These are phyloP conservation scores for Morus bassanus DNA, from an alignment of 2,797 vertebrate species.

Conservation along the genomic window DNA sequence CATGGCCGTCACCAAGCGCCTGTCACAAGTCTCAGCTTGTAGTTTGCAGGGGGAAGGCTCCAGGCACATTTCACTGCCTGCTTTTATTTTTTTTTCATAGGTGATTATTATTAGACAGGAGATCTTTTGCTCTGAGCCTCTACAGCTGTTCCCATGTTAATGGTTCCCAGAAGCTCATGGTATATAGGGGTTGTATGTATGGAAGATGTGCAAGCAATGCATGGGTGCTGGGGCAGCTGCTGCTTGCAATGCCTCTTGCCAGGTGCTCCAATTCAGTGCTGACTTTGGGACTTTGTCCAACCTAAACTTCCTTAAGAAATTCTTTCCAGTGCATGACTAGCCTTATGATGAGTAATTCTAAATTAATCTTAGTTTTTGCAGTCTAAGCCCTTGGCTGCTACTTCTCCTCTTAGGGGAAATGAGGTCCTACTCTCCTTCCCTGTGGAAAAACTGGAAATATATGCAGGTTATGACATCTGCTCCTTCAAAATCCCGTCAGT, in stretches of 20 bases:
- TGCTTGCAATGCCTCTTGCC: not conserved
- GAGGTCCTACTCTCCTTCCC: not conserved
- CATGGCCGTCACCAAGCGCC: rapidly evolving
- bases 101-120: not conserved
- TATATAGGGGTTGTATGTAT: not conserved
- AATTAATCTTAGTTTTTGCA: not conserved
- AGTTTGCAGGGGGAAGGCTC: not conserved
- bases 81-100: not conserved
- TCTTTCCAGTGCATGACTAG: not conserved
- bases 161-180: not conserved
- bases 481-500: not conserved
- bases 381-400: not conserved
- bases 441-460: not conserved
- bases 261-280: not conserved
- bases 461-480: not conserved
- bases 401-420: not conserved
- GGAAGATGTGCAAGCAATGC: not conserved
- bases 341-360: not conserved
- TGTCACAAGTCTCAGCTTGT: not conserved
- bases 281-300: not conserved
- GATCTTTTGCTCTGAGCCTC: not conserved
- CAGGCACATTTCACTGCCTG: not conserved
- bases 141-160: rapidly evolving
- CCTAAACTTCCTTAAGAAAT: not conserved
- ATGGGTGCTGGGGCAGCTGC: rapidly evolving